phyloP scores from a whole-genome alignment of 1,140 invertebrate genomes.

The Conus betulinus region DNA sequence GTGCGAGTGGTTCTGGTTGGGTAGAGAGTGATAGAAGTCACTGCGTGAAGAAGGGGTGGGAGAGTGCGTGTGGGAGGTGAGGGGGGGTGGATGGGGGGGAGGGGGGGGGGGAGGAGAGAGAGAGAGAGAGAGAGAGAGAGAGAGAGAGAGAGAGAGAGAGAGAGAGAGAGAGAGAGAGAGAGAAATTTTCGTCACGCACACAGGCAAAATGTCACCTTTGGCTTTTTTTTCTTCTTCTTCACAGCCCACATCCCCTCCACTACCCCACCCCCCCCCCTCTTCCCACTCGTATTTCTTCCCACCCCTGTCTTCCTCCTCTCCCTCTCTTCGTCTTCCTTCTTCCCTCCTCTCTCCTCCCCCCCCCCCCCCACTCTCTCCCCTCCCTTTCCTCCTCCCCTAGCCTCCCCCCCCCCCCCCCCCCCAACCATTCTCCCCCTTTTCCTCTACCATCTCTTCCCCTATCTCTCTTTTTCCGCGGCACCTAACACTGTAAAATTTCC shows the following conservation, averaged over 20 bases:
- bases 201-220: too few species aligned
- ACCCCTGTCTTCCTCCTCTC: not conserved
- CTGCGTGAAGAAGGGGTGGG: not conserved
- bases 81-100: not conserved
- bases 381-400: not conserved
- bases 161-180: not conserved
- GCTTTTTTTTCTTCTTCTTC: too few species aligned
- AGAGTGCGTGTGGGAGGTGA: not conserved
- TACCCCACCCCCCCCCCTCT: too few species aligned
- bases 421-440: not conserved
- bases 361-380: not conserved
- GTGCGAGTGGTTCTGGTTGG: too few species aligned
- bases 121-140: not conserved
- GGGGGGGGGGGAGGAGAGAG: not conserved
- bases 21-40: too few species aligned
- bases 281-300: too few species aligned
- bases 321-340: not conserved
- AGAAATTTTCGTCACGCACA: not conserved
- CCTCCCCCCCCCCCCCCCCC: not conserved
- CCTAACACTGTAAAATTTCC: too few species aligned
- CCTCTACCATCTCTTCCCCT: not conserved
- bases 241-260: too few species aligned
- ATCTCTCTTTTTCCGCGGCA: not conserved
- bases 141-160: not conserved
- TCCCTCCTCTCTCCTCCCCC: not conserved